These are phyloP conservation scores for Drosophila santomea DNA, from an alignment of 1,140 invertebrate species.

Conservation along the genomic window DNA sequence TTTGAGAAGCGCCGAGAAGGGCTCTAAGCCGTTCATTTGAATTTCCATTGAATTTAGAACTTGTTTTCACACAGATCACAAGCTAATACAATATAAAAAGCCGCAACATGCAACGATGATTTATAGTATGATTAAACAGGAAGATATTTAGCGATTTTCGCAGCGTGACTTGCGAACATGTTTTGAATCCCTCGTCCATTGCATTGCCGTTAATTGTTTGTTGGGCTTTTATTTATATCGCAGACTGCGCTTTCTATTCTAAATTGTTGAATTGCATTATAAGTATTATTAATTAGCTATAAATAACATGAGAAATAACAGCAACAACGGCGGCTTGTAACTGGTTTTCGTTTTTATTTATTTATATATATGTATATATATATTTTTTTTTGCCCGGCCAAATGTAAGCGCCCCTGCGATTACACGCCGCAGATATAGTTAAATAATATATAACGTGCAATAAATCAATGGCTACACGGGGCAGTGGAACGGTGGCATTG, in stretches of 20 bases:
- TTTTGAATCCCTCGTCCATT: conserved; percentile 30
- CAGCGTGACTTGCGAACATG: conserved; percentile 76
- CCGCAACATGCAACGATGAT: conserved; percentile 71
- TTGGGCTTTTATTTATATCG: conserved; percentile 66
- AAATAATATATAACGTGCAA: conserved; percentile 78
- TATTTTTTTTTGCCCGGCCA: conserved; percentile 14
- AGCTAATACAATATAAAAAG: conserved; percentile 56
- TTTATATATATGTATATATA: background rate
- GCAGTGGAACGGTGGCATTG: conserved; percentile 43
- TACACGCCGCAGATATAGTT: conserved; percentile 55
- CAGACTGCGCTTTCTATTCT: conserved; percentile 67
- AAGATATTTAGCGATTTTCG: conserved; percentile 70
- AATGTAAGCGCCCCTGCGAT: conserved; percentile 61
- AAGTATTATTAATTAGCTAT: conserved; percentile 83
- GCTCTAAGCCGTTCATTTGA: conserved; percentile 14
- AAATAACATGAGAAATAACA: conserved; percentile 72
- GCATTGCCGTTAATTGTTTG: conserved; percentile 51
- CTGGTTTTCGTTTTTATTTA: conserved; percentile 46
- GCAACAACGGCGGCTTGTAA: conserved; percentile 44
- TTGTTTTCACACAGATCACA: conserved; percentile 63
- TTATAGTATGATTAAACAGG: conserved; percentile 80
- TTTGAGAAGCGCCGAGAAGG: conserved; percentile 34
- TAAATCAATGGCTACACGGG: conserved; percentile 67
- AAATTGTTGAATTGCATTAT: conserved; percentile 82
- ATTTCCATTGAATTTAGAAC: conserved; percentile 68